phyloP scores from a whole-genome alignment of 1,140 invertebrate genomes.

The Formica exsecta region DNA sequence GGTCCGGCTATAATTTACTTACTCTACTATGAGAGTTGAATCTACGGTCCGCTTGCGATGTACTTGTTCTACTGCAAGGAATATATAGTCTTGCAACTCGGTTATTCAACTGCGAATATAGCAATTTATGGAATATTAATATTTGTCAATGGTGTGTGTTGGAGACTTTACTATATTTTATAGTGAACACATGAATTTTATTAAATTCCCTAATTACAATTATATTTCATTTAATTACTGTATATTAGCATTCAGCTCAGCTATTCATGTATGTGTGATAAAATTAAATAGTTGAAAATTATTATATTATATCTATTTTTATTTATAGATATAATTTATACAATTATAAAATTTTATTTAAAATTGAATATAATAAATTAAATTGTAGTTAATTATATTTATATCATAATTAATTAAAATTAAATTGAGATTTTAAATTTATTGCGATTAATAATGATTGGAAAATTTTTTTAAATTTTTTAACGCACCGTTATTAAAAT shows the following conservation, averaged over 20 bases:
- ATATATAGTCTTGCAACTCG: slow-evolving; percentile 51
- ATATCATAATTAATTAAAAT: background rate
- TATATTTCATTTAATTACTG: background rate
- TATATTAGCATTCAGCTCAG: background rate
- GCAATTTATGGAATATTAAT: slow-evolving; percentile 43
- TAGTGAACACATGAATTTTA: background rate
- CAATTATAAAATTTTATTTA: background rate
- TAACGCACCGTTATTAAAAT: background rate
- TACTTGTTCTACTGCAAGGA: slow-evolving; percentile 52
- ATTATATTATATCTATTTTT: background rate
- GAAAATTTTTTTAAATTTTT: background rate
- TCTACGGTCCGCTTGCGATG: slow-evolving; percentile 23
- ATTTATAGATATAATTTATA: too few relatives aligned
- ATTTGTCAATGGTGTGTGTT: background rate
- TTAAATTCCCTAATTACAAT: slow-evolving; percentile 19
- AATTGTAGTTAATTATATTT: background rate
- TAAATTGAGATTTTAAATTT: background rate
- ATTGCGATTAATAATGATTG: background rate
- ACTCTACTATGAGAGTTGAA: slow-evolving; percentile 50
- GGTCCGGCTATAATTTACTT: slow-evolving; percentile 58
- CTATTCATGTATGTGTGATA: background rate
- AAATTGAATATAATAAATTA: background rate
- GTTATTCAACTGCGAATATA: slow-evolving; percentile 39
- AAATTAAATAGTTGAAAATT: background rate
- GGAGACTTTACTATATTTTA: background rate